A percentile compares a stretch with the other conserved stretches of the same genome.
Evolutionary conservation across 1,140 invertebrate species (phyloP).

Genomic region (Macrocentrus cingulum): DNA sequence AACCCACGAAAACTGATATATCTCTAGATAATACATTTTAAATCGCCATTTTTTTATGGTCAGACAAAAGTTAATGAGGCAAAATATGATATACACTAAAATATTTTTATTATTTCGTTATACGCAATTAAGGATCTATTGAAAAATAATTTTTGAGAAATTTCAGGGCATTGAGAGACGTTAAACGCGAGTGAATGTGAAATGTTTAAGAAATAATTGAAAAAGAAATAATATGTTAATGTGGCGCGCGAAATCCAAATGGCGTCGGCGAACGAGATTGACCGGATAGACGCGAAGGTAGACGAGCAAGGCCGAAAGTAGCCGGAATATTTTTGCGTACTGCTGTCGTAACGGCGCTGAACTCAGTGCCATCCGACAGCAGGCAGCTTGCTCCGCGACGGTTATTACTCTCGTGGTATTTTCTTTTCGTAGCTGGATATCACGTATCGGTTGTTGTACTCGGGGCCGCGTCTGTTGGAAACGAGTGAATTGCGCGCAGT

Average conservation of each 20-base stretch:
- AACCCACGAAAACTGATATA: too few relatives aligned
- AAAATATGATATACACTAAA: too few relatives aligned
- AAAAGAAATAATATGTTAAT: too few relatives aligned
- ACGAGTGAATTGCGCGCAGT: neutral
- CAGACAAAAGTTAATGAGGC: too few relatives aligned
- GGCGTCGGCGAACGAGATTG: slow-evolving; percentile 15
- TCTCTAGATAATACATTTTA: too few relatives aligned
- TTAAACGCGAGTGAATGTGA: too few relatives aligned
- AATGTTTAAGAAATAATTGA: too few relatives aligned
- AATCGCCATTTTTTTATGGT: too few relatives aligned
- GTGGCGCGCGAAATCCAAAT: slow-evolving; percentile 14
- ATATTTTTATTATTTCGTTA: too few relatives aligned
- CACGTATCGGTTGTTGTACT: neutral
- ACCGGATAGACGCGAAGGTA: slow-evolving; percentile 27
- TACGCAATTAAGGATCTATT: too few relatives aligned
- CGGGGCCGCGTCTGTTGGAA: neutral
- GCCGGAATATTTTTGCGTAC: slow-evolving; percentile 27
- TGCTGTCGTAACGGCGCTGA: slow-evolving; percentile 24
- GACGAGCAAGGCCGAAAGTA: slow-evolving; percentile 36
- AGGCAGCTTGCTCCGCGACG: slow-evolving; percentile 40
- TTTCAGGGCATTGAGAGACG: too few relatives aligned
- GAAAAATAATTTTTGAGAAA: too few relatives aligned
- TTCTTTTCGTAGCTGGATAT: neutral
- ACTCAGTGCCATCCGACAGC: slow-evolving; percentile 49
- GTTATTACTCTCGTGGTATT: slow-evolving; percentile 9